Evolutionary conservation across 2,888 invertebrate species (phyloP).

Genomic region (Acrocera orbiculus): DNA sequence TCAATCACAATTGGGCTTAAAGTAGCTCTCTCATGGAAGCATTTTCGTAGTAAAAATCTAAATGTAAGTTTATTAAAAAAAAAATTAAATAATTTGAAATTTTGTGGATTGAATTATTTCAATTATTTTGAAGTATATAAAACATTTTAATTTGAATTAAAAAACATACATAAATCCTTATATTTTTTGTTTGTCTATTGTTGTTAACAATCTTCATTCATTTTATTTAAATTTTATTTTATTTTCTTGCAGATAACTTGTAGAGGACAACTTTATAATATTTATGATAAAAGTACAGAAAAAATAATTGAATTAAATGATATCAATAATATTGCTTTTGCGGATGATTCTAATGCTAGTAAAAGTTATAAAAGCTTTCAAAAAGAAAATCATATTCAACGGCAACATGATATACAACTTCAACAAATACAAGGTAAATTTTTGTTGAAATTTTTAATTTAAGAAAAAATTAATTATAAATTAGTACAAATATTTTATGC

Average conservation of each 20-base stretch:
- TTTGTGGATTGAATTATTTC: not conserved
- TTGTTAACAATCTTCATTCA: not conserved
- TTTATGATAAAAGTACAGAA: slow-evolving; percentile 11
- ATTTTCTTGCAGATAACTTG: slow-evolving; percentile 11
- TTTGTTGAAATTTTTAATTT: no score
- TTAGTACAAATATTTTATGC: no score
- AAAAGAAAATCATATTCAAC: slow-evolving; percentile 5
- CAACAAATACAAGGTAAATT: slow-evolving; percentile 13
- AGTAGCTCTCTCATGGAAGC: slow-evolving; percentile 12
- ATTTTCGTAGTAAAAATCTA: slow-evolving; percentile 11
- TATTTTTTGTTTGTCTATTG: not conserved
- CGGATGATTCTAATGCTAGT: slow-evolving; percentile 8
- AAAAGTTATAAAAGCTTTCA: no score
- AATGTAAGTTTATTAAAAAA: slow-evolving; percentile 8
- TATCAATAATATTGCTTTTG: slow-evolving; percentile 11
- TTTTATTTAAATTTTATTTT: not conserved
- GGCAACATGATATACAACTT: slow-evolving; percentile 10
- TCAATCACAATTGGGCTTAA: slow-evolving; percentile 10
- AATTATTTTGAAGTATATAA: not conserved
- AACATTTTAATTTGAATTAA: not conserved
- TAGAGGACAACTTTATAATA: slow-evolving; percentile 10
- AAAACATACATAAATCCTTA: not conserved
- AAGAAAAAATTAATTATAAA: no score
- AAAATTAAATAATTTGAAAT: not conserved
- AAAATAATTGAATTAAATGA: slow-evolving; percentile 11